Percentiles rank a stretch among this genome's conserved stretches.
Evolutionary conservation across 1,140 invertebrate genomes (phyloP).

Genomic region (Nautilus pompilius): DNA sequence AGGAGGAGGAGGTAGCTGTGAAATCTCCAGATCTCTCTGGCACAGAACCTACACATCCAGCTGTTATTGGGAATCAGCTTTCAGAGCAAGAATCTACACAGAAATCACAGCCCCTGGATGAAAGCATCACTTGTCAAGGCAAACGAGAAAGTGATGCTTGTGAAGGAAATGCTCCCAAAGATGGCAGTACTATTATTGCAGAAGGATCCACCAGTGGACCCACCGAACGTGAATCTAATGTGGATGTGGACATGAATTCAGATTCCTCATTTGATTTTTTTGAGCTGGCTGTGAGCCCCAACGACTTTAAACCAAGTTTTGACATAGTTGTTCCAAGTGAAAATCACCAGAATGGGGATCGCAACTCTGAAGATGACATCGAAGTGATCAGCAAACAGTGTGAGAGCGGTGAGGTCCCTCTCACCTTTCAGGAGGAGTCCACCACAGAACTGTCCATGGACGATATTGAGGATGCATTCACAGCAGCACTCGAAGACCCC

Average conservation of each 20-base stretch:
- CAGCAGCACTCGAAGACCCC: conserved; percentile 20
- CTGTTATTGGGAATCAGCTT: too few relatives aligned
- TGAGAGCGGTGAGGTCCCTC: not conserved
- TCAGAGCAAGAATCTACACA: too few relatives aligned
- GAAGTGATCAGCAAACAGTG: not conserved
- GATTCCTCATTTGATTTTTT: conserved; percentile 3
- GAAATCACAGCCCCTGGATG: too few relatives aligned
- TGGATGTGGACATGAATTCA: conserved; percentile 1
- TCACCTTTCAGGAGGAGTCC: not conserved
- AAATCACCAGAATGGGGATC: not conserved
- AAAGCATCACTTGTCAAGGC: too few relatives aligned
- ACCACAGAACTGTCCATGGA: conserved; percentile 7
- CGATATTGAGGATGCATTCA: conserved; percentile 20
- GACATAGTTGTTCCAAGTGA: not conserved
- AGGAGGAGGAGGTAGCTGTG: too few relatives aligned
- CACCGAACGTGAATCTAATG: too few relatives aligned
- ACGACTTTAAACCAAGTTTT: not conserved
- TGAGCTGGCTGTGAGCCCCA: not conserved
- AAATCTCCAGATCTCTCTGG: too few relatives aligned
- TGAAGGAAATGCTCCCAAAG: too few relatives aligned
- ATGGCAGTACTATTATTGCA: too few relatives aligned
- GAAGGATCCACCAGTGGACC: too few relatives aligned
- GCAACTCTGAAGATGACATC: not conserved
- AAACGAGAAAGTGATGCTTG: too few relatives aligned
- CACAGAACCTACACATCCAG: too few relatives aligned